phyloP scores from a whole-genome alignment of 2,888 invertebrate genomes.

The Drosophila atripex region DNA sequence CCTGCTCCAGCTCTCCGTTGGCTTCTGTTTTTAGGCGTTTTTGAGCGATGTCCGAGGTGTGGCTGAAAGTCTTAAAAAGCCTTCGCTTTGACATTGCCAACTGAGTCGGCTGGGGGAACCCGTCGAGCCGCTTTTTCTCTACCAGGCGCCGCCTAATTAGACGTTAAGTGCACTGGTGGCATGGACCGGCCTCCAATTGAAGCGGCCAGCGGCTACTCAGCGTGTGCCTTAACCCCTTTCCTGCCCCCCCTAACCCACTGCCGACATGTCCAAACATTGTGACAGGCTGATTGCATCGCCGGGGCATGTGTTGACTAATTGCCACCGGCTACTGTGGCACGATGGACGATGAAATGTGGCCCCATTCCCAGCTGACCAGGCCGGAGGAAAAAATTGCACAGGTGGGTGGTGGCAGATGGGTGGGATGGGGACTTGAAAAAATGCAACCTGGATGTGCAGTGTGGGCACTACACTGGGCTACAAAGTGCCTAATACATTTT shows the following conservation, averaged over 20 bases:
- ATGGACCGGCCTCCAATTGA: conserved; percentile 52
- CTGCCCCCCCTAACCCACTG: conserved; percentile 3
- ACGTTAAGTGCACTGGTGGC: conserved; percentile 59
- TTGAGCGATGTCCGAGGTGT: conserved; percentile 74
- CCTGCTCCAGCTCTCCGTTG: neutral
- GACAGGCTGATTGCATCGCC: conserved; percentile 70
- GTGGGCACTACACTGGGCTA: conserved; percentile 3
- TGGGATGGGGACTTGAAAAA: conserved; percentile 13
- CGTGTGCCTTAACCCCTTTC: neutral
- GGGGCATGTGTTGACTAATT: conserved; percentile 43
- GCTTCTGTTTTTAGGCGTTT: conserved; percentile 25
- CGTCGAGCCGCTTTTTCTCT: conserved; percentile 68
- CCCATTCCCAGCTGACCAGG: conserved; percentile 27
- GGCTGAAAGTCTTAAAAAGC: conserved; percentile 60
- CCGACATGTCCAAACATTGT: conserved; percentile 64
- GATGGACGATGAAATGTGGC: conserved; percentile 15
- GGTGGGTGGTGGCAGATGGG: conserved; percentile 22
- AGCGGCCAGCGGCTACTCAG: conserved; percentile 27
- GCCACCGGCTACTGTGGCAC: conserved; percentile 23
- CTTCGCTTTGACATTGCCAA: conserved; percentile 63
- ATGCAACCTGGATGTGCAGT: conserved; percentile 11
- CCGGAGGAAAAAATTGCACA: neutral
- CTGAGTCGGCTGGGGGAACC: conserved; percentile 35
- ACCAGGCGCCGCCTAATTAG: conserved; percentile 69
- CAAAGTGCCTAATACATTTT: neutral